These are phyloP conservation scores for Microplitis manilae DNA, from an alignment of 2,888 invertebrate species.

Conservation along the genomic window DNA sequence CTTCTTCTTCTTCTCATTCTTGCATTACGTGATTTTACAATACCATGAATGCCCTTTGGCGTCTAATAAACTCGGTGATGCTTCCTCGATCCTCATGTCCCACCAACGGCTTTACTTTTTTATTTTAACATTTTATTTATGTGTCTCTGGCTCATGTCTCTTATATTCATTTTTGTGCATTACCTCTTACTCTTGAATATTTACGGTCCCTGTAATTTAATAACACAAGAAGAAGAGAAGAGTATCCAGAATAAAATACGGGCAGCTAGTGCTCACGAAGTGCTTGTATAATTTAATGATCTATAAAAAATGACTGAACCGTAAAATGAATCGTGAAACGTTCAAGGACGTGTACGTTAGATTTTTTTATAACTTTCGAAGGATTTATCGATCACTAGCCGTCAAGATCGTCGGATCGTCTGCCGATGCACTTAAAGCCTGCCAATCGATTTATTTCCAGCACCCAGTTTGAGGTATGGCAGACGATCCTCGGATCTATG, in stretches of 20 bases:
- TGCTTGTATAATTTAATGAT: constrained; percentile 10
- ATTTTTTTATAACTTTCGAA: constrained; percentile 14
- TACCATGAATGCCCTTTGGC: constrained; percentile 60
- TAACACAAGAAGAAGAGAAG: not conserved
- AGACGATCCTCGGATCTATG: constrained; percentile 43
- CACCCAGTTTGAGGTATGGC: constrained; percentile 29
- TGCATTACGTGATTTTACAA: constrained; percentile 64
- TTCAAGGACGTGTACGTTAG: constrained; percentile 31
- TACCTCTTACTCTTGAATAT: not conserved
- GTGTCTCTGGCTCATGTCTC: not conserved
- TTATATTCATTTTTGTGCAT: constrained; percentile 10
- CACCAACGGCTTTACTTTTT: too few relatives aligned
- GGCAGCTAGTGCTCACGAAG: not conserved
- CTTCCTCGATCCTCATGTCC: constrained; percentile 20
- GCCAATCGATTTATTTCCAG: constrained; percentile 35
- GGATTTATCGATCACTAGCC: constrained; percentile 39
- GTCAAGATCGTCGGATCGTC: constrained; percentile 31
- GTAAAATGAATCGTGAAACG: not conserved
- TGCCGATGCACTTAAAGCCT: constrained; percentile 28
- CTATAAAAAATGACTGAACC: not conserved
- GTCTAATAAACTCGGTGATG: constrained; percentile 50
- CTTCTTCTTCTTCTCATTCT: constrained; percentile 54
- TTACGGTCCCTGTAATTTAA: not conserved
- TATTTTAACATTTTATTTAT: not conserved
- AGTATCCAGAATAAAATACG: not conserved